Evolutionary conservation across 2,113 vertebrate species (phyloP).

Genomic region (Himantopus leucocephalus): DNA sequence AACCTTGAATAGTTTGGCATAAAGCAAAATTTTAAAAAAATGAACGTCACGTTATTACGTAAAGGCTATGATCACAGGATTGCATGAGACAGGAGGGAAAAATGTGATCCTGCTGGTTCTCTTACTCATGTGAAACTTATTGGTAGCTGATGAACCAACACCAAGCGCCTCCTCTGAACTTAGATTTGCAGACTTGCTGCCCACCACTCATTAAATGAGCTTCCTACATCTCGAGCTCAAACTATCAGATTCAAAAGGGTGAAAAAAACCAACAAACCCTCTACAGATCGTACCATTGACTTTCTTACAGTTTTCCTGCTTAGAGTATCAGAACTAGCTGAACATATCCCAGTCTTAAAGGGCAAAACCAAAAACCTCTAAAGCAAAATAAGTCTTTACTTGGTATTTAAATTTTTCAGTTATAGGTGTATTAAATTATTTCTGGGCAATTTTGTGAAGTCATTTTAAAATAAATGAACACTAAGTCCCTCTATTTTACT

Average conservation of each 20-base stretch:
- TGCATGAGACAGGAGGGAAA: background rate
- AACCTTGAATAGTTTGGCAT: background rate
- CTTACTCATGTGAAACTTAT: background rate
- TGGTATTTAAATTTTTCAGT: rapidly evolving
- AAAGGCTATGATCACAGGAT: background rate
- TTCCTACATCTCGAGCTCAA: background rate
- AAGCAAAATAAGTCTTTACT: background rate
- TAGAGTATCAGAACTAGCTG: background rate
- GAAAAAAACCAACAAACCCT: background rate
- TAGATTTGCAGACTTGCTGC: background rate
- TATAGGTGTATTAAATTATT: background rate
- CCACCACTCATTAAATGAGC: rapidly evolving
- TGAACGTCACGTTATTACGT: background rate
- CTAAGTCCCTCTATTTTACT: background rate
- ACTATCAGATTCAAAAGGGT: background rate
- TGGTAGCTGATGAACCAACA: background rate
- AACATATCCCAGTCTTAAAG: background rate
- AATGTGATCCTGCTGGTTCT: rapidly evolving
- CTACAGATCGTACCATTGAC: rapidly evolving
- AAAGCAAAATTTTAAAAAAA: background rate
- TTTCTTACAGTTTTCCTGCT: background rate
- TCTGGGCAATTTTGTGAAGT: background rate
- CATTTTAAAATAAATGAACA: background rate
- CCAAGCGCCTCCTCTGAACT: background rate
- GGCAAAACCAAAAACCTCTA: background rate